These are phyloP conservation scores for Aleiodes leptofemur DNA, from an alignment of 2,888 invertebrate species.

Conservation along the genomic window DNA sequence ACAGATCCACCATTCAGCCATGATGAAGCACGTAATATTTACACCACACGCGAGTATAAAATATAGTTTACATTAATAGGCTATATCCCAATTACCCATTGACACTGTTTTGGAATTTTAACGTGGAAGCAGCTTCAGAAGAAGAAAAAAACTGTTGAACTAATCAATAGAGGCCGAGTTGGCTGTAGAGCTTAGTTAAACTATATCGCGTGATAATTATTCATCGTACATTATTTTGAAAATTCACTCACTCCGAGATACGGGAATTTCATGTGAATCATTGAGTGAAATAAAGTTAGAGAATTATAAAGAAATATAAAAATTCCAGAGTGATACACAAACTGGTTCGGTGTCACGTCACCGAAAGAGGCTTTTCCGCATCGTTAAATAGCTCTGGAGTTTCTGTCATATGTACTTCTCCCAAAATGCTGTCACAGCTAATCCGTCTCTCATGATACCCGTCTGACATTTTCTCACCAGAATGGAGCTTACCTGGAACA, in stretches of 20 bases:
- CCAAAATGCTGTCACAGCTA: conserved; percentile 57
- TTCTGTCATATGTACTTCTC: conserved; percentile 10
- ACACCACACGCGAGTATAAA: conserved; percentile 49
- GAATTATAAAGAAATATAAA: conserved; percentile 10
- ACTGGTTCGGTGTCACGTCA: conserved; percentile 51
- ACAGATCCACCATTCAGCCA: conserved; percentile 52
- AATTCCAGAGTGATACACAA: conserved; percentile 52
- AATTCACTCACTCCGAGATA: too few relatives aligned
- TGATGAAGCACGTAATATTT: conserved; percentile 47
- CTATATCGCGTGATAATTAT: too few relatives aligned
- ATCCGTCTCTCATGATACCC: conserved; percentile 51
- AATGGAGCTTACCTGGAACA: conserved; percentile 58
- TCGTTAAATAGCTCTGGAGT: conserved; percentile 58
- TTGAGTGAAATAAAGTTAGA: conserved; percentile 18
- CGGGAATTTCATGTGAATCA: background rate
- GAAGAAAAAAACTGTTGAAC: too few relatives aligned
- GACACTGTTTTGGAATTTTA: too few relatives aligned
- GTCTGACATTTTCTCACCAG: conserved; percentile 51
- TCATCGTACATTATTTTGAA: background rate
- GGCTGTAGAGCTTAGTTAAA: too few relatives aligned
- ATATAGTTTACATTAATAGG: conserved; percentile 59
- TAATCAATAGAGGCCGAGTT: too few relatives aligned
- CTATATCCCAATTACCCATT: conserved; percentile 52
- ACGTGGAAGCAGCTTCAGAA: too few relatives aligned
- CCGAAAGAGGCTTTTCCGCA: conserved; percentile 63